Evolutionary conservation across 1,140 invertebrate genomes (phyloP).

Genomic region (Platyscapa corneri): DNA sequence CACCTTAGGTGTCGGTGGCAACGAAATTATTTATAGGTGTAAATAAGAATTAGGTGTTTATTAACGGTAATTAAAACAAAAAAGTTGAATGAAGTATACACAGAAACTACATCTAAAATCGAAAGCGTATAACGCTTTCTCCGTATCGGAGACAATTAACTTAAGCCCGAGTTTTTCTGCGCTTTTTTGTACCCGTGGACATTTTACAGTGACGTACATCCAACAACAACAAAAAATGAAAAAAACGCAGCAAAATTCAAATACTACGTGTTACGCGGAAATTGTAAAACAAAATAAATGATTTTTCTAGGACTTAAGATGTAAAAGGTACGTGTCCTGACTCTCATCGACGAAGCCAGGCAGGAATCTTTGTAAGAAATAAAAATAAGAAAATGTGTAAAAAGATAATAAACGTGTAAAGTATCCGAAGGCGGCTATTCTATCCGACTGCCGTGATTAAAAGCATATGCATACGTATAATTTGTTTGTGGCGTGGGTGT

Average conservation of each 20-base stretch:
- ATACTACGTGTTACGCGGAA: constrained; percentile 3
- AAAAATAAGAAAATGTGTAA: constrained; percentile 36
- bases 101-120: constrained; percentile 37
- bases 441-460: constrained; percentile 57
- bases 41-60: constrained; percentile 51
- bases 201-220: not conserved
- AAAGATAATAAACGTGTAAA: constrained; percentile 48
- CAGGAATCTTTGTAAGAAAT: not conserved
- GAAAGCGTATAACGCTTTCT: constrained; percentile 52
- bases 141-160: constrained; percentile 50
- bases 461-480: constrained; percentile 43
- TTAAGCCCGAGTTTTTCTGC: constrained; percentile 29
- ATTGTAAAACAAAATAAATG: constrained; percentile 26
- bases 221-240: too few species aligned
- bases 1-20: constrained; percentile 54
- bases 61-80: constrained; percentile 35
- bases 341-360: constrained; percentile 8
- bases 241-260: constrained; percentile 23
- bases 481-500: too few species aligned
- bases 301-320: constrained; percentile 37
- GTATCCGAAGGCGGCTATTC: constrained; percentile 56
- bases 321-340: constrained; percentile 23
- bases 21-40: constrained; percentile 56
- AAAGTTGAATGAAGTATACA: constrained; percentile 37
- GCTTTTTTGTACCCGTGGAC: not conserved